These are phyloP conservation scores for Colletes gigas DNA, from an alignment of 1,140 invertebrate species.

Conservation along the genomic window DNA sequence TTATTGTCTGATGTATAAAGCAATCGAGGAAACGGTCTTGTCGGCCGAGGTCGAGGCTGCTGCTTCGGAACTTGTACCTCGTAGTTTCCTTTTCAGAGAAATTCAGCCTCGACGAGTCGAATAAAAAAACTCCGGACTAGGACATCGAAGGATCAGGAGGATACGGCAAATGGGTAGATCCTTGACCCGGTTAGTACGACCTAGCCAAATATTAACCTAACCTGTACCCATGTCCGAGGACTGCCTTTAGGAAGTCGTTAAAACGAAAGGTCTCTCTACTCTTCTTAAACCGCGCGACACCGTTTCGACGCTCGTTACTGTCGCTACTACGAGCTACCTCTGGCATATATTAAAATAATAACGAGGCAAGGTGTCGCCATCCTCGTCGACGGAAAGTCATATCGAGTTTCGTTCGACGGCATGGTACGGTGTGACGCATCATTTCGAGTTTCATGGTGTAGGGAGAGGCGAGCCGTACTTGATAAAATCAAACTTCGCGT, in stretches of 20 bases:
- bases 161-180: conserved; percentile 50
- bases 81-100: too few relatives aligned
- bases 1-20: too few relatives aligned
- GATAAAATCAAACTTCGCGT: too few relatives aligned
- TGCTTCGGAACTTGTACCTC: too few relatives aligned
- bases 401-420: conserved; percentile 14
- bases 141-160: conserved; percentile 36
- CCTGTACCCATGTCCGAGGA: conserved; percentile 57
- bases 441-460: background rate
- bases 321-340: conserved; percentile 50
- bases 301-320: conserved; percentile 60
- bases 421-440: too few relatives aligned
- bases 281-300: conserved; percentile 62
- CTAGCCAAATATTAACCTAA: conserved; percentile 73
- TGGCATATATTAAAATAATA: conserved; percentile 61
- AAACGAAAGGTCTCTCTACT: conserved; percentile 63
- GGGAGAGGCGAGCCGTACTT: too few relatives aligned
- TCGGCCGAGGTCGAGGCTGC: too few relatives aligned
- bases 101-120: background rate
- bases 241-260: conserved; percentile 71
- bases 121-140: background rate
- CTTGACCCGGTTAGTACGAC: conserved; percentile 71
- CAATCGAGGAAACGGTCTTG: too few relatives aligned
- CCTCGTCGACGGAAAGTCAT: conserved; percentile 4
- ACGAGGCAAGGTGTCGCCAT: conserved; percentile 22